phyloP scores from a whole-genome alignment of 2,113 vertebrate genomes.

The Genyomyrus donnyi region DNA sequence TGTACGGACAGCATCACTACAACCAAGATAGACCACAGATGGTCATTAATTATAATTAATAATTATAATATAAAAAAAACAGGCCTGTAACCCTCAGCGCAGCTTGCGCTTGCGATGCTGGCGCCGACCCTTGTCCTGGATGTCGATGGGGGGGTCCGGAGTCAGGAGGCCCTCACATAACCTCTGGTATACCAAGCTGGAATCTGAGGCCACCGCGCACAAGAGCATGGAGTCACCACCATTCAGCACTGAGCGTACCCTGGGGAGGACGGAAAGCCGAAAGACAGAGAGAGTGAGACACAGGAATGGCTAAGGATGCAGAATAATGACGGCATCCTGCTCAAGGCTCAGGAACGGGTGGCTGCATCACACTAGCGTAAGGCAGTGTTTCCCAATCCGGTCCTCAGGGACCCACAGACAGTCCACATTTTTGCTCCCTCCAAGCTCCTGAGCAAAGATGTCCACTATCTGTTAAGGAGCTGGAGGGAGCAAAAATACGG shows the following conservation, averaged over 20 bases:
- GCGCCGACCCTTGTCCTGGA: slow-evolving; percentile 52
- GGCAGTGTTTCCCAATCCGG: not conserved
- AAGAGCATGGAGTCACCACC: slow-evolving; percentile 53
- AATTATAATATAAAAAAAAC: not conserved
- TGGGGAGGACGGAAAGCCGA: slow-evolving; percentile 25
- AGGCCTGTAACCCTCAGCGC: slow-evolving; percentile 31
- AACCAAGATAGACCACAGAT: not conserved
- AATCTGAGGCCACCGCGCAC: slow-evolving; percentile 85
- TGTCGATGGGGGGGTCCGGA: slow-evolving; percentile 73
- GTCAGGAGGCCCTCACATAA: slow-evolving; percentile 82
- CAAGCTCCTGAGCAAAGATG: not conserved
- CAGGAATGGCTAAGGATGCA: not conserved
- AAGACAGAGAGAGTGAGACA: not conserved
- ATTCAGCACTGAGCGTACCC: slow-evolving; percentile 55
- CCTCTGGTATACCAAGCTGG: slow-evolving; percentile 88
- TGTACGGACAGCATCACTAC: not conserved
- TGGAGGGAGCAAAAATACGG: not conserved
- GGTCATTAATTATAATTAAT: not conserved
- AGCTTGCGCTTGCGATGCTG: slow-evolving; percentile 58
- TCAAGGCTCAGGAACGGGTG: not conserved
- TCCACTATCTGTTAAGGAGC: not conserved
- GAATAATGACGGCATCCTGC: not conserved
- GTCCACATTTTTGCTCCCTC: not conserved
- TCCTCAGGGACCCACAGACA: not conserved
- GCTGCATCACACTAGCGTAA: not conserved